Evolutionary conservation across 2,113 vertebrate genomes (phyloP).

Genomic region (Anhinga anhinga): DNA sequence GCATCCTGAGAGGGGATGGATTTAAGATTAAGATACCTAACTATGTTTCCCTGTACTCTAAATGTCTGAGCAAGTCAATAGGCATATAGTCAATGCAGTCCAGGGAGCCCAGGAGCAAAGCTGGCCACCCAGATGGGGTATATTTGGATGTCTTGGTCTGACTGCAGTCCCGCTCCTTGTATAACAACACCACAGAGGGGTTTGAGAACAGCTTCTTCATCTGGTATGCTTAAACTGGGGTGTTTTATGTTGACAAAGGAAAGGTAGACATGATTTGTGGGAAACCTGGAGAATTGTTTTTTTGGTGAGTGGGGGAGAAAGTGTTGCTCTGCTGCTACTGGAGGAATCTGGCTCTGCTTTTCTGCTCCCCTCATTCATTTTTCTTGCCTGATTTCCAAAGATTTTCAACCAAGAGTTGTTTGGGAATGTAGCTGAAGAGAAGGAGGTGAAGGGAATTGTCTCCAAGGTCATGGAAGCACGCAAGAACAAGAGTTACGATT

Average conservation of each 20-base stretch:
- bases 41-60: not conserved
- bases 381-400: constrained; percentile 67
- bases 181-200: not conserved
- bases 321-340: not conserved
- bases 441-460: constrained; percentile 93
- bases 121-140: not conserved
- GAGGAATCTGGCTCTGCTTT: not conserved
- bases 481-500: constrained; percentile 93
- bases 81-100: not conserved
- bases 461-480: constrained; percentile 97
- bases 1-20: not conserved
- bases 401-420: constrained; percentile 96
- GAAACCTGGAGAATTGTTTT: not conserved
- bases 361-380: not conserved
- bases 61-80: not conserved
- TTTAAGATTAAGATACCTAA: not conserved
- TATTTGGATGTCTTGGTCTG: not conserved
- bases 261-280: not conserved
- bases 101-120: not conserved
- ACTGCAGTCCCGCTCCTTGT: not conserved
- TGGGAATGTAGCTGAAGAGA: constrained; percentile 90
- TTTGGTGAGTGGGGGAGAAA: not conserved
- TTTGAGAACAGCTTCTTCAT: not conserved
- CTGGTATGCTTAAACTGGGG: not conserved
- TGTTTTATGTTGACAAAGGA: not conserved